Evolutionary conservation across 2,888 invertebrate genomes (phyloP).

Genomic region (Oscheius myriophilus): DNA sequence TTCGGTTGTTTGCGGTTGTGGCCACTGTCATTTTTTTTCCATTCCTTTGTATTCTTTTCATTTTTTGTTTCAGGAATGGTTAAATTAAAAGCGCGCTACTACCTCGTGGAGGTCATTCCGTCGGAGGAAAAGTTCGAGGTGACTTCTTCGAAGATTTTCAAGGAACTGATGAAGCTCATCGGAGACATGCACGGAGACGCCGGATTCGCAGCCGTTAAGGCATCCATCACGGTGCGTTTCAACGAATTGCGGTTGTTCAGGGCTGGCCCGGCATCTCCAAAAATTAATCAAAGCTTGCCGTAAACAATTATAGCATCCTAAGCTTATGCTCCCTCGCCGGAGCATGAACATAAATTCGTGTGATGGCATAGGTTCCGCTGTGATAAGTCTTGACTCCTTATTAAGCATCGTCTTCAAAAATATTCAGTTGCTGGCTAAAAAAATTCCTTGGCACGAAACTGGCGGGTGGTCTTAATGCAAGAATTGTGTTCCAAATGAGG

Average conservation of each 20-base stretch:
- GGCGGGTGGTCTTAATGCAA: no score
- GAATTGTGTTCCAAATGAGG: no score
- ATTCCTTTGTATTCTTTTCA: not conserved
- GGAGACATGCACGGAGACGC: slow-evolving; percentile 51
- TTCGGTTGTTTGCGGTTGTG: not conserved
- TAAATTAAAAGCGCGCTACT: slow-evolving; percentile 21
- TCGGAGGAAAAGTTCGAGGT: slow-evolving; percentile 2
- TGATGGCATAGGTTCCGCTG: not conserved
- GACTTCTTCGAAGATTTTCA: slow-evolving; percentile 26
- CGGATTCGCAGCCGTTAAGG: slow-evolving; percentile 42
- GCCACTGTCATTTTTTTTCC: not conserved
- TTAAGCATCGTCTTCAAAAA: no score
- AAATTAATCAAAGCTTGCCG: no score
- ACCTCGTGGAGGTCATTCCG: slow-evolving; percentile 14
- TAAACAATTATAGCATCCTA: no score
- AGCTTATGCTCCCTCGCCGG: not conserved
- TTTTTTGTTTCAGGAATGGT: slow-evolving; percentile 9
- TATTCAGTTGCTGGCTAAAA: no score
- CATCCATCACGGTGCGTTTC: slow-evolving; percentile 36
- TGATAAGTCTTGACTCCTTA: no score
- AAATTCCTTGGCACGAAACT: no score
- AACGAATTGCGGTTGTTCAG: not conserved
- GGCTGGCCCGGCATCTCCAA: no score
- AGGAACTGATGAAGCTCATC: slow-evolving; percentile 37
- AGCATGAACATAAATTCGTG: not conserved